A percentile compares a stretch with the other conserved stretches of the same genome.
Evolutionary conservation across 1,140 invertebrate genomes (phyloP).

Genomic region (Ganaspis sp.): DNA sequence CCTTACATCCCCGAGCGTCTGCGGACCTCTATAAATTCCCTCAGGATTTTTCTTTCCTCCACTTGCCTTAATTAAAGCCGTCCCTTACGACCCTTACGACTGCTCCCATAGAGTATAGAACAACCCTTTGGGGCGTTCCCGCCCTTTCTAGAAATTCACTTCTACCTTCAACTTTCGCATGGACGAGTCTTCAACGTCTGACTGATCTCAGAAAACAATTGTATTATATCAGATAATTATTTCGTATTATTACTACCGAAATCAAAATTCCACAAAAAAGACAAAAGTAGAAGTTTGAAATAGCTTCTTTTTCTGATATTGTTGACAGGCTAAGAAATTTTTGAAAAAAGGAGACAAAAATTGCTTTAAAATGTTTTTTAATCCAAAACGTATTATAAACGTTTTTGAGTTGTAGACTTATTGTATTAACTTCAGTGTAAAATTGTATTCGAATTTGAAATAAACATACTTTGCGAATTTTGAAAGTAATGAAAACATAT

Average conservation of each 20-base stretch:
- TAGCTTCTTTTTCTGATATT: too few relatives aligned
- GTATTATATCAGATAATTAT: background rate
- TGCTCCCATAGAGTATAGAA: slow-evolving; percentile 45
- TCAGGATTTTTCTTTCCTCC: slow-evolving; percentile 74
- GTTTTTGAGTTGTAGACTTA: too few relatives aligned
- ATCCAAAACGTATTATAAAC: too few relatives aligned
- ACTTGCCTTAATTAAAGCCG: slow-evolving; percentile 74
- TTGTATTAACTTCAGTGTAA: too few relatives aligned
- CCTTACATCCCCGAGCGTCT: slow-evolving; percentile 50
- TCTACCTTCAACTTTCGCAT: background rate
- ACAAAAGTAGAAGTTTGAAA: too few relatives aligned
- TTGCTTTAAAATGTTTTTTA: too few relatives aligned
- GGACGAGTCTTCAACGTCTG: background rate
- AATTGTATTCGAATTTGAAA: too few relatives aligned
- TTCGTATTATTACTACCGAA: slow-evolving; percentile 4
- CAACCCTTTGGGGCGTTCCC: slow-evolving; percentile 51
- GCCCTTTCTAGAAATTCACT: slow-evolving; percentile 26
- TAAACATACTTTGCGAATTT: too few relatives aligned
- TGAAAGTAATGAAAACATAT: too few relatives aligned
- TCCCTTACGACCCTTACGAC: slow-evolving; percentile 64
- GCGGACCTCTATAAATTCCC: slow-evolving; percentile 73
- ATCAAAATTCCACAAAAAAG: background rate
- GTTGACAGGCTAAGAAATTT: too few relatives aligned
- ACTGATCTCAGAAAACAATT: background rate
- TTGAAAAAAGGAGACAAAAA: too few relatives aligned